Evolutionary conservation across 2,888 invertebrate genomes (phyloP).

Genomic region (Melinaea marsaeus): DNA sequence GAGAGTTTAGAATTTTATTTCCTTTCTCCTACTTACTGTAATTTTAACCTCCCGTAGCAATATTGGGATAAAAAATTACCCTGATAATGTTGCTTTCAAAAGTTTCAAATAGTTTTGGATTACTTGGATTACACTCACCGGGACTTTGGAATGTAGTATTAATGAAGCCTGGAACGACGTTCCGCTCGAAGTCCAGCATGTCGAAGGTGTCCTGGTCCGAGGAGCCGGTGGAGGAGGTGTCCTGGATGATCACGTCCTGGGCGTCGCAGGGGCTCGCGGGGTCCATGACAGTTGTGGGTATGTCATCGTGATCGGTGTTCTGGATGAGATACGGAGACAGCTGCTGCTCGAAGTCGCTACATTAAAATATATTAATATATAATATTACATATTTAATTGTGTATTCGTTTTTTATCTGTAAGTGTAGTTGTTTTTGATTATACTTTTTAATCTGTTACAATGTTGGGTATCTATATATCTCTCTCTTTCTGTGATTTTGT

Average conservation of each 20-base stretch:
- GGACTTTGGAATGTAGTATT: slow-evolving; percentile 69
- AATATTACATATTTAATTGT: too few relatives aligned
- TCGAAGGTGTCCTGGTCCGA: slow-evolving; percentile 58
- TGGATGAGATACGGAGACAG: slow-evolving; percentile 76
- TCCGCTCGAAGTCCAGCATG: slow-evolving; percentile 65
- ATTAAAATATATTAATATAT: slow-evolving; percentile 11
- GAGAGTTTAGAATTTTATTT: too few relatives aligned
- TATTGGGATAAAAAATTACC: too few relatives aligned
- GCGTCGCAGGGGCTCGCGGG: slow-evolving; percentile 53
- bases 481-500: too few relatives aligned
- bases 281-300: slow-evolving; percentile 43
- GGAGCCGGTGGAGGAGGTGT: slow-evolving; percentile 53
- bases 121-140: slow-evolving; percentile 40
- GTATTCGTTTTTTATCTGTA: too few relatives aligned
- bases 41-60: too few relatives aligned
- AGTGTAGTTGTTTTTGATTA: too few relatives aligned
- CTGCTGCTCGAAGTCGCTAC: slow-evolving; percentile 77
- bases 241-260: slow-evolving; percentile 59
- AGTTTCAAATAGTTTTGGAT: too few relatives aligned
- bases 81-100: too few relatives aligned
- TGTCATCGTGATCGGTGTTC: slow-evolving; percentile 64
- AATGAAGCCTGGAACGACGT: slow-evolving; percentile 68
- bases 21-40: too few relatives aligned
- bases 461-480: too few relatives aligned
- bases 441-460: too few relatives aligned